Conservation (phyloP, 1,140 invertebrate species). For the Tetramorium alpestre region DNA sequence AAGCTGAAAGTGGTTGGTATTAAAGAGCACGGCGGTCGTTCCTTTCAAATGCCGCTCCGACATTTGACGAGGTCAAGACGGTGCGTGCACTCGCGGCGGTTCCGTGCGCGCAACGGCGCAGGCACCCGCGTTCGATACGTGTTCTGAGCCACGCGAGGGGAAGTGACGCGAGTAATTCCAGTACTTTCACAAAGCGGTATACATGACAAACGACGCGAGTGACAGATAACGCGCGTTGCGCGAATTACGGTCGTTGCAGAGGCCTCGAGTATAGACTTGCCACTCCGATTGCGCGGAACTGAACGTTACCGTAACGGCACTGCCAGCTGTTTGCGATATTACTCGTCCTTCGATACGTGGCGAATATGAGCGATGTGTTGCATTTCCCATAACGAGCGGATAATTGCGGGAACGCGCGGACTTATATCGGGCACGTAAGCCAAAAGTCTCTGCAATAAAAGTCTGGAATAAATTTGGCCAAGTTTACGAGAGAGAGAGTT, state of each 20-base stretch:
- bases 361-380: not conserved
- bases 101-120: not conserved
- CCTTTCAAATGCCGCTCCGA: constrained; percentile 76
- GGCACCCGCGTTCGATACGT: constrained; percentile 8
- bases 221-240: constrained; percentile 39
- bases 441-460: not conserved
- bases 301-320: constrained; percentile 30
- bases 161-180: constrained; percentile 53
- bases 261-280: constrained; percentile 7
- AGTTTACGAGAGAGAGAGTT: not conserved
- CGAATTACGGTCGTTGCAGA: constrained; percentile 27
- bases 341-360: not conserved
- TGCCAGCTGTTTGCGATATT: constrained; percentile 15
- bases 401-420: not conserved
- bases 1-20: constrained; percentile 42
- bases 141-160: not conserved
- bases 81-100: constrained; percentile 32
- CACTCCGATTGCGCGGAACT: constrained; percentile 11
- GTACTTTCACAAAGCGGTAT: constrained; percentile 43
- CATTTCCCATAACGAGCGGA: not conserved
- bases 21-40: constrained; percentile 59
- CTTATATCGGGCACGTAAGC: not conserved
- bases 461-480: not conserved
- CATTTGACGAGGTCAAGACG: constrained; percentile 73
- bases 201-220: constrained; percentile 50